phyloP scores from a whole-genome alignment of 2,113 vertebrate genomes.

The Condylura cristata region DNA sequence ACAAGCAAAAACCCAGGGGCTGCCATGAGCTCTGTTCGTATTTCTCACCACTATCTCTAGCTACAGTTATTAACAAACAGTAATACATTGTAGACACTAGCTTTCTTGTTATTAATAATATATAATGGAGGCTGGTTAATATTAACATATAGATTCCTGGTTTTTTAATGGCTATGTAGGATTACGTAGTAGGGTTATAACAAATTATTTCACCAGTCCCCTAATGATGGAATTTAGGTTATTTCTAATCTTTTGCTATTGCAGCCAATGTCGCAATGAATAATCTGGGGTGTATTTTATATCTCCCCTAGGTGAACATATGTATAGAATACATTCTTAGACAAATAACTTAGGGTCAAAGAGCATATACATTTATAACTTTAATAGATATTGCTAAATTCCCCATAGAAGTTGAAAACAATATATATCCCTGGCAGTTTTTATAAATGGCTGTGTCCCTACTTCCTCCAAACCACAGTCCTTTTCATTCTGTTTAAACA shows the following conservation, averaged over 20 bases:
- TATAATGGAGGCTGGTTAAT: not conserved
- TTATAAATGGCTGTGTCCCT: not conserved
- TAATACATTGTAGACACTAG: not conserved
- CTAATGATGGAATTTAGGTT: not conserved
- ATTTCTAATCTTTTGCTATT: not conserved
- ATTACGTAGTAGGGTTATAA: not conserved
- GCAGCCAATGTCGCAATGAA: not conserved
- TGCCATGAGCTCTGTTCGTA: not conserved
- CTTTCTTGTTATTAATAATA: not conserved
- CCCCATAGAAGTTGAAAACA: not conserved
- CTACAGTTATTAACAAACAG: conserved; percentile 8
- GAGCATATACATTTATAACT: not conserved
- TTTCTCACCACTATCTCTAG: not conserved
- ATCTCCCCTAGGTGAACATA: not conserved
- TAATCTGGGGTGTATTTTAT: not conserved
- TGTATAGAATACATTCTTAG: conserved; percentile 15
- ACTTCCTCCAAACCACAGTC: not conserved
- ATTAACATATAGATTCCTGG: not conserved
- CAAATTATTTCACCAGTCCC: not conserved
- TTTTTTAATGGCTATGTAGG: not conserved
- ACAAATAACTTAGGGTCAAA: conserved; percentile 23
- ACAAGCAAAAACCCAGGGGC: not conserved
- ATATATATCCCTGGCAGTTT: not conserved
- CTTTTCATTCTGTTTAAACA: not conserved
- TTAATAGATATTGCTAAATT: conserved; percentile 22